Evolutionary conservation across 2,888 invertebrate genomes (phyloP), one percentile per base, ranked within the genome.

Genomic region (Conistra vaccinii): DNA sequence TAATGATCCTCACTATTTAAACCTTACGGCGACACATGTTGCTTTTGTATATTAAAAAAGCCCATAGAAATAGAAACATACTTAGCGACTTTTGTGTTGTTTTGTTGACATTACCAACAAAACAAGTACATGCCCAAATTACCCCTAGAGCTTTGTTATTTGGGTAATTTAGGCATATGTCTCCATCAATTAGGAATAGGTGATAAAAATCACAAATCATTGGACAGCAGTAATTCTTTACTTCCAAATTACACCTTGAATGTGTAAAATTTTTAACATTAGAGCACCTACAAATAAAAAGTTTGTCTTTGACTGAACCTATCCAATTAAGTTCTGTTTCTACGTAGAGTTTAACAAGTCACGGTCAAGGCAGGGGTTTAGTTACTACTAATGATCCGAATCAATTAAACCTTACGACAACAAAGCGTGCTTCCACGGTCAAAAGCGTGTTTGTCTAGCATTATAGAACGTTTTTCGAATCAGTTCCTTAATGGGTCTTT

Each of bases 171-270:
- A 23, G 17, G 12, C 55, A 42, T 14, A 39, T 32, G 20, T 58
- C 48, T 80, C 39, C 58, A 80, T 75, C 26, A 80, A 80, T 79
- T 58, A 75, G 26, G n/a, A 23, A 26, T 57, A 20, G 0, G 66
- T 39, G 6, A 58, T 32, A 74, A 26, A 4, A 14, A 23, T 23
- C 9, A 23, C 55, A 6, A 65, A 69, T 66, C 32, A 55, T 39
- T n/a, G 29, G 48, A 39, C 48, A 26, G 17, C 4, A 55, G 48
- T 57, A 4, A 68, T 75, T 57, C 4, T 55, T 61, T 51, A 63
- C 32, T 35, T 35, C 32, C 32, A 35, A 35, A 35, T 35, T 35
- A 35, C 32, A 35, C 32, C 0, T 35, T 35, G 3, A 35, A 35
- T 35, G 32, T 35, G 32, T 55, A 3, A 35, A 35, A 3, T 35